Evolutionary conservation across 2,888 invertebrate genomes (phyloP).

Genomic region (Micropterix aruncella): DNA sequence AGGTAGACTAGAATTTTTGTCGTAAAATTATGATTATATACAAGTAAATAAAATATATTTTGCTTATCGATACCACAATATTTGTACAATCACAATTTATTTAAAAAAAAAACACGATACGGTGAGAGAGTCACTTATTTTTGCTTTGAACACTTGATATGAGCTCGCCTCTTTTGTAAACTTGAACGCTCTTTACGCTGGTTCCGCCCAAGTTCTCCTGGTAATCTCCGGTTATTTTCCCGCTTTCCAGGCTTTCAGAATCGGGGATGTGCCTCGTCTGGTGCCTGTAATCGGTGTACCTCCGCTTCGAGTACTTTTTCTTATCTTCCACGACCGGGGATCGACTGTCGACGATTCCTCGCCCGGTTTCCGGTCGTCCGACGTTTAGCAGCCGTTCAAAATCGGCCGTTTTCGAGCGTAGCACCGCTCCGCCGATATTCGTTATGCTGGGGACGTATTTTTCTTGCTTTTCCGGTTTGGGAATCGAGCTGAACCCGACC

Average conservation of each 20-base stretch:
- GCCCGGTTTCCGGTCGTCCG: conserved; percentile 34
- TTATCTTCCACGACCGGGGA: conserved; percentile 27
- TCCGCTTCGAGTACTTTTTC: conserved; percentile 43
- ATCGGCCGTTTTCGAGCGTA: conserved; percentile 52
- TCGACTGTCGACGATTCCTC: conserved; percentile 16
- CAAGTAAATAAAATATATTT: conserved; percentile 3
- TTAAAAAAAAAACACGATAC: too few species aligned
- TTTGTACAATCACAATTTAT: neutral
- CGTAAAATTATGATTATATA: neutral
- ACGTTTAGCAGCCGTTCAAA: conserved; percentile 42
- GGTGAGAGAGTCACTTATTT: conserved; percentile 9
- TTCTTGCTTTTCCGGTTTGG: conserved; percentile 11
- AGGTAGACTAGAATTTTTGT: neutral
- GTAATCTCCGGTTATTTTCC: conserved; percentile 11
- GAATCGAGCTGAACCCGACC: conserved; percentile 15
- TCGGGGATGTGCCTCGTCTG: conserved; percentile 42
- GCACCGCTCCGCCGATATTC: conserved; percentile 49
- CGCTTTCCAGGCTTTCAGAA: conserved; percentile 27
- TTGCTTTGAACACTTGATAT: conserved; percentile 57
- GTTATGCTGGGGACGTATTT: conserved; percentile 22
- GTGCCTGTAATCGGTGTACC: conserved; percentile 45
- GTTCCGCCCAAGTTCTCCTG: conserved; percentile 16
- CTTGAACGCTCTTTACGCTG: conserved; percentile 23
- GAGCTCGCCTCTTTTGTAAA: conserved; percentile 69
- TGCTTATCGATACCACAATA: conserved; percentile 1